Percentiles rank a stretch among this genome's conserved stretches.
Conservation (phyloP, 2,113 vertebrate genomes). For the Corythoichthys haematopterus region DNA sequence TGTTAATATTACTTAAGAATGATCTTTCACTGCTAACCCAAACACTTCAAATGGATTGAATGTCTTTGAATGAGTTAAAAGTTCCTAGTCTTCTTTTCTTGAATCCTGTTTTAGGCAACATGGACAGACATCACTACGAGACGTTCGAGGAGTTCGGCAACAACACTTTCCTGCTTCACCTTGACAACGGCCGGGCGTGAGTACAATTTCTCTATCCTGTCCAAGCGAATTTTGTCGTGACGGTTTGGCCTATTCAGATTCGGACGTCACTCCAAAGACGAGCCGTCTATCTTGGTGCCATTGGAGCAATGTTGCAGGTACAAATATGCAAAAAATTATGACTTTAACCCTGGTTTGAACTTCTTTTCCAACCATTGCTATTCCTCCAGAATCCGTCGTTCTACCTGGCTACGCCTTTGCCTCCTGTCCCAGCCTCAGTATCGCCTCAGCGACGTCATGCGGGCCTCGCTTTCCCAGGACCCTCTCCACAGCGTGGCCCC, state of each 20-base stretch:
- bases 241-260: constrained; percentile 64
- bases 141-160: constrained; percentile 87
- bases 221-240: background rate
- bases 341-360: background rate
- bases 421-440: constrained; percentile 70
- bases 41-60: no score
- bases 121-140: constrained; percentile 84
- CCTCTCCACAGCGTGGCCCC: constrained; percentile 61
- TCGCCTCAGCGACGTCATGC: constrained; percentile 68
- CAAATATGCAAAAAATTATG: background rate
- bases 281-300: constrained; percentile 76
- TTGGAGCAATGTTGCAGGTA: constrained; percentile 81
- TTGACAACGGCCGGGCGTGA: constrained; percentile 82
- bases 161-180: constrained; percentile 77
- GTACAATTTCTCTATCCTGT: background rate
- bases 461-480: constrained; percentile 70
- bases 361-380: background rate
- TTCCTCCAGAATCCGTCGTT: constrained; percentile 71
- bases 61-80: background rate
- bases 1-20: no score
- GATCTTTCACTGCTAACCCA: no score
- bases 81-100: background rate
- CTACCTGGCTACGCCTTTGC: constrained; percentile 69
- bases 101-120: constrained; percentile 70
- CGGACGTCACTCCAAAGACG: constrained; percentile 78